Evolutionary conservation across 2,888 invertebrate species (phyloP).

Genomic region (Neoscelio sp.): DNA sequence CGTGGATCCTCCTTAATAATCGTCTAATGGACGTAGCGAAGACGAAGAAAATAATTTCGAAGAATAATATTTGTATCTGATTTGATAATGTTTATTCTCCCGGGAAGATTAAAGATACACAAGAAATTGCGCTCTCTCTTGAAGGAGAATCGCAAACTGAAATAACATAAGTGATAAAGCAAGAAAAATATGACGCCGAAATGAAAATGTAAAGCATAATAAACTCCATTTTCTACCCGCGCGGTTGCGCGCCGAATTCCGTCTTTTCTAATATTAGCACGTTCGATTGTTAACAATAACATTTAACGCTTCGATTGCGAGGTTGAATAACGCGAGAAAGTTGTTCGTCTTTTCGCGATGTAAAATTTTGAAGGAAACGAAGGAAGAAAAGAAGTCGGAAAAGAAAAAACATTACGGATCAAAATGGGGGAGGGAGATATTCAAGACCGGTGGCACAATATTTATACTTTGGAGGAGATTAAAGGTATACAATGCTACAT

Average conservation of each 20-base stretch:
- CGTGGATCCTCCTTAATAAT: conserved; percentile 10
- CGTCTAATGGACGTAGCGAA: conserved; percentile 21
- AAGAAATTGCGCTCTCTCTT: conserved; percentile 45
- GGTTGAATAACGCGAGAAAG: conserved; percentile 38
- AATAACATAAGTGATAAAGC: conserved; percentile 62
- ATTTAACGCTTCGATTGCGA: conserved; percentile 23
- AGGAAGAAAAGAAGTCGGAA: not conserved
- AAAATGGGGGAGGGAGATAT: conserved; percentile 38
- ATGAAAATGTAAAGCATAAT: conserved; percentile 52
- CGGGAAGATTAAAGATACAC: conserved; percentile 61
- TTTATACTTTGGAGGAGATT: conserved; percentile 57
- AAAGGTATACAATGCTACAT: conserved; percentile 49
- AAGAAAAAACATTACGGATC: not conserved
- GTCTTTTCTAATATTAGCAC: conserved; percentile 26
- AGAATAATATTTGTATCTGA: conserved; percentile 64
- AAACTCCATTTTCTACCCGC: conserved; percentile 61
- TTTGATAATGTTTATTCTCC: conserved; percentile 58
- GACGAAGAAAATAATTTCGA: conserved; percentile 51
- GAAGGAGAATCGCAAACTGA: conserved; percentile 61
- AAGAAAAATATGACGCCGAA: conserved; percentile 61
- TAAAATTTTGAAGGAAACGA: conserved; percentile 14
- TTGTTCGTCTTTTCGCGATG: conserved; percentile 34
- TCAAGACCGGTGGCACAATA: conserved; percentile 51
- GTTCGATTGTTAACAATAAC: conserved; percentile 50
- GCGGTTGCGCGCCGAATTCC: conserved; percentile 15